Evolutionary conservation across 2,888 invertebrate species (phyloP).

Genomic region (Acleris cristana): DNA sequence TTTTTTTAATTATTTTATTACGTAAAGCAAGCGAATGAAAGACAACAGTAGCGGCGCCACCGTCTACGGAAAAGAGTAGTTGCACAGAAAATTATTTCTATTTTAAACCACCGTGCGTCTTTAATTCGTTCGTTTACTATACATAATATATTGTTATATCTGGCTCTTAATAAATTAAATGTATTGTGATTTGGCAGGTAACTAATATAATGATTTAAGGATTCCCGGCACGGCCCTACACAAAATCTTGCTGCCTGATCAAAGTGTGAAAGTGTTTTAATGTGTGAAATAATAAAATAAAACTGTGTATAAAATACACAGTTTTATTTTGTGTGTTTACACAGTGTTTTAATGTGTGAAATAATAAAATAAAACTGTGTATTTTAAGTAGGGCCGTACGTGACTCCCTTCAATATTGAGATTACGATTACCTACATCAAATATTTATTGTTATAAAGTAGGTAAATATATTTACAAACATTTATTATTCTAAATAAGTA

Average conservation of each 20-base stretch:
- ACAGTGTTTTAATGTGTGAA: too few species aligned
- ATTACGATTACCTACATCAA: constrained; percentile 60
- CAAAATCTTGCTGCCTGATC: constrained; percentile 1
- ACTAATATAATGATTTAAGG: constrained; percentile 21
- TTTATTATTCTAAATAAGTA: constrained; percentile 59
- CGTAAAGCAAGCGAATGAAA: background rate
- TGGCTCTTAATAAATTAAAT: constrained; percentile 2
- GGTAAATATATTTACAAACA: constrained; percentile 52
- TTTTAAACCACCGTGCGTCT: too few species aligned
- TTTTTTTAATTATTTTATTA: background rate
- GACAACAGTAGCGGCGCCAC: too few species aligned
- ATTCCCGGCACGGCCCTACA: constrained; percentile 7
- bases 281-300: too few species aligned
- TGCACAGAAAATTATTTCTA: too few species aligned
- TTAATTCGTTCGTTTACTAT: background rate
- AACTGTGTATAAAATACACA: too few species aligned
- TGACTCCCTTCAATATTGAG: constrained; percentile 59
- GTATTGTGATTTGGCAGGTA: constrained; percentile 34
- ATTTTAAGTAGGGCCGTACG: constrained; percentile 13
- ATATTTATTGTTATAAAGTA: constrained; percentile 48
- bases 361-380: too few species aligned
- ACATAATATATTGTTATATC: constrained; percentile 1
- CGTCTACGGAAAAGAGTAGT: too few species aligned
- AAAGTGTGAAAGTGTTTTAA: too few species aligned
- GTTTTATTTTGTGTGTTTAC: too few species aligned